Evolutionary conservation across 2,797 vertebrate genomes (phyloP).

Genomic region (Avahi laniger): DNA sequence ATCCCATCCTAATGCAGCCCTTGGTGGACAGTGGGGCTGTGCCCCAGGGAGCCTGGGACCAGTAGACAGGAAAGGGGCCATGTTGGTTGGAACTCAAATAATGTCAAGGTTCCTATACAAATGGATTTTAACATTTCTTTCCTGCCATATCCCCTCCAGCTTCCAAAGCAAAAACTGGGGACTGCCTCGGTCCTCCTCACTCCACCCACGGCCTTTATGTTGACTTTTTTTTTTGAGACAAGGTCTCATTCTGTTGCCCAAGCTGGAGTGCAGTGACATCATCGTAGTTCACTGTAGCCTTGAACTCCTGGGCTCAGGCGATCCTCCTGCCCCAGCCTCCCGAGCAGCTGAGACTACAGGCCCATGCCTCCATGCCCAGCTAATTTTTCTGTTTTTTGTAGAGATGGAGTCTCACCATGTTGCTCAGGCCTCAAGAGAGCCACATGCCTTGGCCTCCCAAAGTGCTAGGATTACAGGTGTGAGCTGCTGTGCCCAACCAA

Average conservation of each 20-base stretch:
- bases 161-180: background rate
- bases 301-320: background rate
- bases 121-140: background rate
- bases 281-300: background rate
- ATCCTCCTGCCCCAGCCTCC: background rate
- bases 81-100: background rate
- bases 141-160: background rate
- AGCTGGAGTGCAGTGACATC: background rate
- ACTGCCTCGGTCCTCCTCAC: background rate
- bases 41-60: background rate
- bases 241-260: background rate
- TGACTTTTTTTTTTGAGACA: background rate
- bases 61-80: background rate
- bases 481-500: background rate
- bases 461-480: background rate
- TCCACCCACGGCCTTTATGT: background rate
- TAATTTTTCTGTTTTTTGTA: background rate
- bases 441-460: background rate
- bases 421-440: background rate
- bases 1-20: too few relatives aligned
- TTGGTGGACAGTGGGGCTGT: too few relatives aligned
- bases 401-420: background rate
- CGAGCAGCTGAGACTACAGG: background rate
- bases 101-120: background rate
- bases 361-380: background rate